Evolutionary conservation across 2,888 invertebrate species (phyloP), one percentile per base, ranked within the genome.

Genomic region (Pegoplata infirma): DNA sequence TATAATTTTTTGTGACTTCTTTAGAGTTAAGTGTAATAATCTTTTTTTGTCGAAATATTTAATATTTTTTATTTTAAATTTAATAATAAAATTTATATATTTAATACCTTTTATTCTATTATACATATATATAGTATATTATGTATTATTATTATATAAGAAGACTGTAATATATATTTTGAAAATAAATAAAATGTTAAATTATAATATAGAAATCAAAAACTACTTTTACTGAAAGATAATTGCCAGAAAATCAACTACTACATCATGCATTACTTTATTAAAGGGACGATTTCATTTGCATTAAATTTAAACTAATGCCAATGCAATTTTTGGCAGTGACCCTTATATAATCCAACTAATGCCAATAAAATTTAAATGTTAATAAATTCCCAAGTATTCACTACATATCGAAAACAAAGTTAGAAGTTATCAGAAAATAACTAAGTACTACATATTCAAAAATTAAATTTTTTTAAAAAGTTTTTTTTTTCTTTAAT

Each of bases 161-260:
- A 80, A 76, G 76, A 76, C 76, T 76, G 80, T 80, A 76, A 72
- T 58, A 73, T 80, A 77, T 80, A 76, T 72, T 71, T 77, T 66
- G 71, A 73, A 76, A 68, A 64, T 67, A 55, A 76, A 80, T 59
- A 69, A 73, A 80, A 71, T 66, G 72, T 80, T 80, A 76, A 76
- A 63, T 72, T 72, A 68, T 56, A 68, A 75, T 40, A 3, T 49
- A 72, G 46, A 71, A 25, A 40, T 40, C n/a, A 12, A 40, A n/a
- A 40, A 40, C 14, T 5, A 40, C 12, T 40, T n/a, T 4, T n/a
- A 40, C 5, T 40, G 4, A 40, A n/a, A n/a, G n/a, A 3, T 1
- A 32, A 32, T 10, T 32, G 2, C 8, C 8, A 32, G 32, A n/a
- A n/a, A n/a, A n/a, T n/a, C n/a, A n/a, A n/a, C n/a, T n/a, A n/a